Evolutionary conservation across 1,140 invertebrate genomes (phyloP), one percentile per base, ranked within the genome.

Genomic region (Zaprionus capensis): DNA sequence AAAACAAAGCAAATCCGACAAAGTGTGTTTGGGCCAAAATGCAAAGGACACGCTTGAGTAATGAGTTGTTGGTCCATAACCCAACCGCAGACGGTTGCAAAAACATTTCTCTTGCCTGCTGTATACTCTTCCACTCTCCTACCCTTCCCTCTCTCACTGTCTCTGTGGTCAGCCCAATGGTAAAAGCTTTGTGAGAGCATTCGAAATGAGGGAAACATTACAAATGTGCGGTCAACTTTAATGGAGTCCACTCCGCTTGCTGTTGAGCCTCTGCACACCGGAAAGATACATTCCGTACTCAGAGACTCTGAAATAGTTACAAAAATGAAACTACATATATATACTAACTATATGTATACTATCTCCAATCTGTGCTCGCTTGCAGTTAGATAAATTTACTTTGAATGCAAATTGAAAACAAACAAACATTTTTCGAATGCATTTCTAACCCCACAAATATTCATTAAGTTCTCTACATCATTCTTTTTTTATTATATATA

Each of bases 371-470:
- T 70, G 17, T 64, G 15, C 51, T 49, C 41, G 46, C 22, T 68
- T 71, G 44, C 49, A 59, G 22, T 34, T 64, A 69, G 17, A 71
- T 61, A 80, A 73, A 87, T 86, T 86, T 80, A 41, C 71, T 68
- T 64, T 64, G 63, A 62, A 66, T 67, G 72, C 53, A 86, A 87
- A 86, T 86, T 87, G 67, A 86, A 86, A 80, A 63, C 80, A 86
- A 86, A 86, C 82, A 86, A 81, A 73, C 64, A 78, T 70, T 73
- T 76, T 68, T 53, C 34, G 56, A 68, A 44, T 78, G 66, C 75
- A 69, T 80, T 57, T 24, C 53, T 38, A 76, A 51, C 49, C 28
- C 15, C 26, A 51, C 59, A 62, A 26, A 49, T 44, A 20, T 44
- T 15, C 17, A 51, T 26, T 24, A 28, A 6, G 20, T 67, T 68